Evolutionary conservation across 2,888 invertebrate species (phyloP).

Genomic region (Cryptus viduatorius): DNA sequence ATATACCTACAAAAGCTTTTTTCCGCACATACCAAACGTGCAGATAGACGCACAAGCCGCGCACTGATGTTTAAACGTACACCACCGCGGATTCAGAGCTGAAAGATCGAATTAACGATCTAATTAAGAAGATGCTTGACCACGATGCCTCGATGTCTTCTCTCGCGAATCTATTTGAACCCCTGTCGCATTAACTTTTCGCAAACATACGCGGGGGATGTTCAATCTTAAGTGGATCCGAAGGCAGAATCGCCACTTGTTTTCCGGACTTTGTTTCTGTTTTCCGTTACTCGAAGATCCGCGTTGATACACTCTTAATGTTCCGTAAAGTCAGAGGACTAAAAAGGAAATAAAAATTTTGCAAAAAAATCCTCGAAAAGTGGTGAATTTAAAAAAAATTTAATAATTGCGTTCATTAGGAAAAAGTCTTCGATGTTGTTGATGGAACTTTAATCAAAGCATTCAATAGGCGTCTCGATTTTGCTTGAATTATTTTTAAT

Average conservation of each 20-base stretch:
- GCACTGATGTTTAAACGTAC: slow-evolving; percentile 1
- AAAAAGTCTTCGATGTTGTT: too few species aligned
- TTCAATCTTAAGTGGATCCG: neutral
- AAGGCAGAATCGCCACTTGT: neutral
- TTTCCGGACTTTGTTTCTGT: neutral
- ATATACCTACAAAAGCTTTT: slow-evolving; percentile 19
- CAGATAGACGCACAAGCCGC: slow-evolving; percentile 3
- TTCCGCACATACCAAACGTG: neutral
- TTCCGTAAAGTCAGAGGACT: neutral
- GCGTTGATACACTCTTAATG: neutral
- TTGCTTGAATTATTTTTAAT: too few species aligned
- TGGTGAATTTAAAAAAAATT: too few species aligned
- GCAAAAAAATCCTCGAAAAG: too few species aligned
- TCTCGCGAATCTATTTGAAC: neutral
- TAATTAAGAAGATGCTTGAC: slow-evolving; percentile 75
- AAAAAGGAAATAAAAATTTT: neutral
- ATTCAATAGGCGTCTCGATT: too few species aligned
- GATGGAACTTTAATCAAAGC: too few species aligned
- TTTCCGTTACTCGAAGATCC: slow-evolving; percentile 30
- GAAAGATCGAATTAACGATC: slow-evolving; percentile 75
- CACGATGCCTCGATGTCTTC: slow-evolving; percentile 2
- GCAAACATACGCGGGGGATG: slow-evolving; percentile 5
- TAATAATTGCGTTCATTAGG: too few species aligned
- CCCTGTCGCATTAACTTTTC: neutral
- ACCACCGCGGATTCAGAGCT: slow-evolving; percentile 8